phyloP scores from a whole-genome alignment of 2,797 vertebrate species.

The Crypturellus tataupa region DNA sequence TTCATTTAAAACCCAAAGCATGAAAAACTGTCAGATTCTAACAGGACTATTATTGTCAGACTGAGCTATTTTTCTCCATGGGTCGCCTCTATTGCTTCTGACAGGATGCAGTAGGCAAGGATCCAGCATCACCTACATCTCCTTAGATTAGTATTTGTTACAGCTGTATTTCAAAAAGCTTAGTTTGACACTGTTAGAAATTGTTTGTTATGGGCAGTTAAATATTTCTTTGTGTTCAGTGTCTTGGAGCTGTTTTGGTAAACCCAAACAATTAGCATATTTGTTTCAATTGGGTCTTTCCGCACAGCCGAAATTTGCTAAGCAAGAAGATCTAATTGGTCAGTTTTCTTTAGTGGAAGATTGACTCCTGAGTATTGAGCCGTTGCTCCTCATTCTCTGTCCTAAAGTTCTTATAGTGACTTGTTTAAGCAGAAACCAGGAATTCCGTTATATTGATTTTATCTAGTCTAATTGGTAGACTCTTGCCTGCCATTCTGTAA shows the following conservation, averaged over 20 bases:
- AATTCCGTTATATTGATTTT: background rate
- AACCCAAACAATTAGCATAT: background rate
- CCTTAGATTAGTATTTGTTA: background rate
- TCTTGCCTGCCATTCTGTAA: background rate
- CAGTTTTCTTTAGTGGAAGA: background rate
- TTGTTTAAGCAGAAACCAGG: background rate
- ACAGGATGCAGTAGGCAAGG: background rate
- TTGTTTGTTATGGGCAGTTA: background rate
- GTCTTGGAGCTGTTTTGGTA: background rate
- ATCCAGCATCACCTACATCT: background rate
- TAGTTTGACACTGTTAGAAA: background rate
- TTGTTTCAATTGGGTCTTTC: background rate
- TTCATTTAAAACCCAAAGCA: slow-evolving; percentile 38
- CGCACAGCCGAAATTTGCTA: background rate
- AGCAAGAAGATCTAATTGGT: background rate
- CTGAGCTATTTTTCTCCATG: background rate
- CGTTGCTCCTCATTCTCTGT: background rate
- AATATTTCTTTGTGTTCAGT: background rate
- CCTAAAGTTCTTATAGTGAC: background rate
- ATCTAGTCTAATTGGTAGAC: background rate
- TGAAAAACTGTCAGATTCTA: background rate
- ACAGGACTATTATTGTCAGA: background rate
- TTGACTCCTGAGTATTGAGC: background rate
- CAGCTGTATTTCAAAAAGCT: background rate
- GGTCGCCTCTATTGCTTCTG: slow-evolving; percentile 25